Evolutionary conservation across 1,140 invertebrate genomes (phyloP), one percentile per base, ranked within the genome.

Genomic region (Sycobia sp.): DNA sequence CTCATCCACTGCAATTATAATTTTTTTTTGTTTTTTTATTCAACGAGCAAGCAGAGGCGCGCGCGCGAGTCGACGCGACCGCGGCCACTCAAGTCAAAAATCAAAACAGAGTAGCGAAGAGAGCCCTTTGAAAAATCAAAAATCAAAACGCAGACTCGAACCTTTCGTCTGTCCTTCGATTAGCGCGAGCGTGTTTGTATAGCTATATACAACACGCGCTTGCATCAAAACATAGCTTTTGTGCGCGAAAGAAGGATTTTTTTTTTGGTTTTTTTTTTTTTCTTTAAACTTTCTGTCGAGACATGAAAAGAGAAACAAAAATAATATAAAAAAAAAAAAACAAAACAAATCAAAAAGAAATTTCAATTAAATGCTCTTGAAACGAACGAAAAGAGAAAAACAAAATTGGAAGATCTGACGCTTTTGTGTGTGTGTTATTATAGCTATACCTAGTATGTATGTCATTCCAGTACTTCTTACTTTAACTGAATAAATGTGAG

Each of bases 51-150:
- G n/a, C n/a, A n/a, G n/a, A n/a, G n/a, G n/a, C n/a, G n/a, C 25
- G 54, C 23, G 46, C 44, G 54, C 54, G 49, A 47, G 18, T 18
- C 50, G 59, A 54, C 3, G 36, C 46, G 25, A 25, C 27, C 67
- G 62, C 66, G 67, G 69, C 62, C 67, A 62, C 70, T 69, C 57
- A 65, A 61, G 69, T 57, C 51, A 66, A 73, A 69, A 71, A 73
- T 71, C 61, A 73, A n/a, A 71, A 76, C 67, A 74, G 71, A 73
- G 67, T 73, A 77, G 76, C 76, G 67, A 70, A 77, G 70, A 74
- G 69, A 50, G 67, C 70, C 67, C 73, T 72, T 72, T 67, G 66
- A 68, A 67, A 76, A 75, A 74, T 75, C 73, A 76, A 72, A 69
- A 74, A n/a, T n/a, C n/a, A n/a, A 70, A 72, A 73, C 55, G 22